These are phyloP conservation scores for Drosophila sp. DNA, from an alignment of 1,140 invertebrate species.

Conservation along the genomic window DNA sequence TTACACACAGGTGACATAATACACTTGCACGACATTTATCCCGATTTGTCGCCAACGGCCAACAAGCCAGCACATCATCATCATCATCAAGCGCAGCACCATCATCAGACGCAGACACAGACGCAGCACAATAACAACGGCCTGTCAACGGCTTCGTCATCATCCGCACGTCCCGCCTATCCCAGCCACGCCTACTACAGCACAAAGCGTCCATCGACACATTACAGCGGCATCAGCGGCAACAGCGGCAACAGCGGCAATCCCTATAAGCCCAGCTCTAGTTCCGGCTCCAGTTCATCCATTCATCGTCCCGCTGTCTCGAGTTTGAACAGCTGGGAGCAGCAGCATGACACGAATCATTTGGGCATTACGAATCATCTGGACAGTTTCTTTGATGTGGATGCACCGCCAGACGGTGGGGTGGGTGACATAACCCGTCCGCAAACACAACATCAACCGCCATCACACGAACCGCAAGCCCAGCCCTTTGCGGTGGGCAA, in stretches of 20 bases:
- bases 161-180: constrained; percentile 57
- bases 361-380: constrained; percentile 79
- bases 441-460: not conserved
- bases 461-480: constrained; percentile 56
- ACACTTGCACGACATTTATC: constrained; percentile 84
- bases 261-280: constrained; percentile 66
- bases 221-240: constrained; percentile 18
- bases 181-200: constrained; percentile 68
- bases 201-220: constrained; percentile 69
- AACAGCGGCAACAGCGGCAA: constrained; percentile 33
- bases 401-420: constrained; percentile 38
- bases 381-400: constrained; percentile 80
- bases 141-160: constrained; percentile 59
- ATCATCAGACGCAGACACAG: constrained; percentile 38
- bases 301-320: constrained; percentile 38
- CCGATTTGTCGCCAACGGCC: constrained; percentile 70
- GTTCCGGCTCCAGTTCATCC: constrained; percentile 26
- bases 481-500: constrained; percentile 80
- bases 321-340: constrained; percentile 75
- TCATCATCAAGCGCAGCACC: constrained; percentile 32
- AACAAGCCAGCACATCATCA: constrained; percentile 65
- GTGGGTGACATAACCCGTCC: constrained; percentile 33
- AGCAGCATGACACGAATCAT: constrained; percentile 76
- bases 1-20: constrained; percentile 84
- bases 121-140: constrained; percentile 62